Conservation (phyloP, 2,797 vertebrate species). For the Echiichthys vipera region DNA sequence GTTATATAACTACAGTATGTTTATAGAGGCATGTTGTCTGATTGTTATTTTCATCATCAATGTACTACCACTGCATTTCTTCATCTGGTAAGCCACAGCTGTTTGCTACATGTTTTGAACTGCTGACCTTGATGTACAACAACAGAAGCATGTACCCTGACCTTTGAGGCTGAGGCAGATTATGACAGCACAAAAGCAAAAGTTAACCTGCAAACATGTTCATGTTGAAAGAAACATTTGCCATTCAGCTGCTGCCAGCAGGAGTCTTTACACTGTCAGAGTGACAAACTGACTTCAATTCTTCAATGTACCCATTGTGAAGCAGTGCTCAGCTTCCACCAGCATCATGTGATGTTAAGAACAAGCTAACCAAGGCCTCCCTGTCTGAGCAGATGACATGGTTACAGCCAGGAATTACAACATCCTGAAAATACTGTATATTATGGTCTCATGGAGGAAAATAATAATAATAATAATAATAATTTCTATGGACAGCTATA, state of each 20-base stretch:
- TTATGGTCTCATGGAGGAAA: not conserved
- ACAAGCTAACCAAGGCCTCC: not conserved
- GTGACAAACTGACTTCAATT: slow-evolving; percentile 49
- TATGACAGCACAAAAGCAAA: not conserved
- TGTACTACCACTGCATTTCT: no score
- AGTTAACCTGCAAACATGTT: slow-evolving; percentile 1
- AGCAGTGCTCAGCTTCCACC: not conserved
- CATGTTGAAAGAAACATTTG: not conserved
- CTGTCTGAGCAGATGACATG: not conserved
- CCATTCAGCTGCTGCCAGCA: slow-evolving; percentile 34
- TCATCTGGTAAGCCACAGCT: no score
- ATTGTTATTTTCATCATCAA: no score
- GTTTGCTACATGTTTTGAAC: no score
- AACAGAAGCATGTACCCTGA: no score
- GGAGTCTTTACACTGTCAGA: slow-evolving; percentile 36
- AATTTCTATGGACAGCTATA: slow-evolving; percentile 1
- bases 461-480: no score
- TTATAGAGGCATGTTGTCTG: no score
- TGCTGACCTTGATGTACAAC: not conserved
- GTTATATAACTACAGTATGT: no score
- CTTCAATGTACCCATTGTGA: slow-evolving; percentile 17
- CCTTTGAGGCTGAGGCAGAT: no score
- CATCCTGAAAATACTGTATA: not conserved
- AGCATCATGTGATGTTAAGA: slow-evolving; percentile 1
- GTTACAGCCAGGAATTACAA: not conserved